A percentile compares a stretch with the other conserved stretches of the same genome.
These are phyloP conservation scores for Neomorphus geoffroyi DNA, from an alignment of 2,797 vertebrate genomes.

Conservation along the genomic window DNA sequence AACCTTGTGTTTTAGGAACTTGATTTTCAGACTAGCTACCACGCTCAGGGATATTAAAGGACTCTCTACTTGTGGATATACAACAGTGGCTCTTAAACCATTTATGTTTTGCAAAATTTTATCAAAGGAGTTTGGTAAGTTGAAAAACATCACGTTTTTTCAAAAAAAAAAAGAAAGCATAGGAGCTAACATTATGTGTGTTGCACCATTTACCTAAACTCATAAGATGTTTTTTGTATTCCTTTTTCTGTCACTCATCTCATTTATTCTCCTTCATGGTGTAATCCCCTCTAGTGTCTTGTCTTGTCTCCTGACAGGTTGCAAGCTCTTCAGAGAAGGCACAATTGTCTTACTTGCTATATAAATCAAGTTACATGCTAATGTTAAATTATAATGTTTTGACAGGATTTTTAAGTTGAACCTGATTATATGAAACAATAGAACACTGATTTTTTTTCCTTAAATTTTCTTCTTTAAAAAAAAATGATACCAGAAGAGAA, in stretches of 20 bases:
- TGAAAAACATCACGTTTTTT: neutral
- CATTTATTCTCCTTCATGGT: slow-evolving; percentile 49
- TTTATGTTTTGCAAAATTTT: neutral
- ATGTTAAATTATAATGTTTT: slow-evolving; percentile 67
- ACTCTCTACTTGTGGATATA: neutral
- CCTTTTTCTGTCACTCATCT: slow-evolving; percentile 62
- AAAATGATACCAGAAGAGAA: neutral
- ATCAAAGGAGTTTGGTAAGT: neutral
- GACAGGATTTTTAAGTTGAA: slow-evolving; percentile 61
- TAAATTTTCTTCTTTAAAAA: slow-evolving; percentile 2
- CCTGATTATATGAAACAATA: slow-evolving; percentile 62
- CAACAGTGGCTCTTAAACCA: neutral
- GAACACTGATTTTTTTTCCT: neutral
- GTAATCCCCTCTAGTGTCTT: slow-evolving; percentile 46
- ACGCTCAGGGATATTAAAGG: neutral
- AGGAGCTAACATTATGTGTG: neutral
- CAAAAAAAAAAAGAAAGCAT: neutral
- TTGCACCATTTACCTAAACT: slow-evolving; percentile 32
- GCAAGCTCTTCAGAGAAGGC: slow-evolving; percentile 56
- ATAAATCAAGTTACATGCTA: slow-evolving; percentile 55
- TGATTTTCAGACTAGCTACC: neutral
- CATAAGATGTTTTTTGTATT: slow-evolving; percentile 8
- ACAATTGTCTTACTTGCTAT: slow-evolving; percentile 59
- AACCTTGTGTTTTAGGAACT: neutral
- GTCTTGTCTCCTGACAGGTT: slow-evolving; percentile 63